phyloP scores from a whole-genome alignment of 1,140 invertebrate genomes.

The Hylaeus anthracinus region DNA sequence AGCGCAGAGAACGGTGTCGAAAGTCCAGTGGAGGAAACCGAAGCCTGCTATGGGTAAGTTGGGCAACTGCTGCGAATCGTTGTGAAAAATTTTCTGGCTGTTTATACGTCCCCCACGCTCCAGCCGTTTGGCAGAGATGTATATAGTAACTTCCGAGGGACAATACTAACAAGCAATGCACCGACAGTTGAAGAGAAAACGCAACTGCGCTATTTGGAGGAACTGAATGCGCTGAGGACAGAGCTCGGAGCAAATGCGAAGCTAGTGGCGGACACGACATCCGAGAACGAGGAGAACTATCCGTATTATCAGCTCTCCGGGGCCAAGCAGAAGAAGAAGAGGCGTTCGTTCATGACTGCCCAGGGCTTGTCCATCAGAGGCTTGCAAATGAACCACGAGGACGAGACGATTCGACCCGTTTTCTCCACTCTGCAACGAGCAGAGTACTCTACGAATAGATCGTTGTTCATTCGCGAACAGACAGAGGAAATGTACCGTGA shows the following conservation, averaged over 20 bases:
- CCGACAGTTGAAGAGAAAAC: slow-evolving; percentile 77
- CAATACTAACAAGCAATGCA: slow-evolving; percentile 61
- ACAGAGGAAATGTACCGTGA: slow-evolving; percentile 86
- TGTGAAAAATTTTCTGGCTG: slow-evolving; percentile 70
- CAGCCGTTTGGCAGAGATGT: slow-evolving; percentile 60
- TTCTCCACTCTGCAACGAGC: slow-evolving; percentile 80
- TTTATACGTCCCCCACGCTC: slow-evolving; percentile 50
- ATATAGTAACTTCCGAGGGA: slow-evolving; percentile 54
- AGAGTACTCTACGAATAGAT: slow-evolving; percentile 80
- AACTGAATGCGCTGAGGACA: slow-evolving; percentile 73
- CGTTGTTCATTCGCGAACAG: slow-evolving; percentile 79
- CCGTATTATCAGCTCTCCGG: slow-evolving; percentile 82
- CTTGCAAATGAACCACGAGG: slow-evolving; percentile 71
- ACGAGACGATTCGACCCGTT: slow-evolving; percentile 77
- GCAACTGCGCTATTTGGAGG: slow-evolving; percentile 75
- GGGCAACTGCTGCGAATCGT: slow-evolving; percentile 55
- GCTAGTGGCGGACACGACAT: slow-evolving; percentile 74
- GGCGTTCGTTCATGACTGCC: slow-evolving; percentile 85
- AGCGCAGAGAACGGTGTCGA: slow-evolving; percentile 81
- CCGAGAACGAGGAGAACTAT: slow-evolving; percentile 80
- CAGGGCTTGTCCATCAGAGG: slow-evolving; percentile 76
- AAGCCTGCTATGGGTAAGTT: slow-evolving; percentile 77
- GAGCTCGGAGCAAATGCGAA: slow-evolving; percentile 72
- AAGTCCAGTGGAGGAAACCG: slow-evolving; percentile 77
- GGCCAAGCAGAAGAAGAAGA: slow-evolving; percentile 84